A percentile compares a stretch with the other conserved stretches of the same genome.
These are phyloP conservation scores for Rhineura floridana DNA, from an alignment of 2,113 vertebrate species.

Conservation along the genomic window DNA sequence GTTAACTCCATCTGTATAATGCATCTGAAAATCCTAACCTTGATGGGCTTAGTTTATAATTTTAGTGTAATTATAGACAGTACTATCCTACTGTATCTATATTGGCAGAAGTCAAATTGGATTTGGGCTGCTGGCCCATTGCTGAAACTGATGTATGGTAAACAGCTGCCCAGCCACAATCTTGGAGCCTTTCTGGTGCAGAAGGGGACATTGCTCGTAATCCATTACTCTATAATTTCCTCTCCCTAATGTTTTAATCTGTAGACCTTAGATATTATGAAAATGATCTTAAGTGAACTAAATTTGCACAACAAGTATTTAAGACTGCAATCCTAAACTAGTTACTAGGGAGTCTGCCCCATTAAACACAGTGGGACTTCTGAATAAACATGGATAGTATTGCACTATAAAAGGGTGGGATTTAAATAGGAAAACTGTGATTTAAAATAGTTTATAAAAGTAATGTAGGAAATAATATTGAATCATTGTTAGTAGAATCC, in stretches of 20 bases:
- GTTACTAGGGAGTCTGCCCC: not conserved
- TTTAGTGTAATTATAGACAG: not conserved
- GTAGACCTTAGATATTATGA: not conserved
- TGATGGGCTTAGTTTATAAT: not conserved
- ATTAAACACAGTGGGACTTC: not conserved
- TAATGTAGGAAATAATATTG: not conserved
- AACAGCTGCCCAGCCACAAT: not conserved
- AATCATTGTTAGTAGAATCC: conserved; percentile 16
- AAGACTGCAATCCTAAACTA: not conserved
- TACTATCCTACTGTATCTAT: not conserved
- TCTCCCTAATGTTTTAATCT: not conserved
- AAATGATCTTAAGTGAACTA: not conserved
- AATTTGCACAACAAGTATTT: not conserved
- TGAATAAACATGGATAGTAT: not conserved
- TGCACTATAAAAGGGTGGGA: not conserved
- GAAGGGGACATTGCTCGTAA: not conserved
- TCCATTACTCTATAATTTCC: not conserved
- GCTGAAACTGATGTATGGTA: not conserved
- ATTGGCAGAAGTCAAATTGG: not conserved
- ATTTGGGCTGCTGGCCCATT: not conserved
- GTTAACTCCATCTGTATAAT: no score
- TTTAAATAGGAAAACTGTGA: not conserved
- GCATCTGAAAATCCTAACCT: not conserved
- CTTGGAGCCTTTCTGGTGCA: not conserved
- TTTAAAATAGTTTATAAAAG: not conserved